These are phyloP conservation scores for Epinotia brunnichana DNA, from an alignment of 2,888 invertebrate genomes.

Conservation along the genomic window DNA sequence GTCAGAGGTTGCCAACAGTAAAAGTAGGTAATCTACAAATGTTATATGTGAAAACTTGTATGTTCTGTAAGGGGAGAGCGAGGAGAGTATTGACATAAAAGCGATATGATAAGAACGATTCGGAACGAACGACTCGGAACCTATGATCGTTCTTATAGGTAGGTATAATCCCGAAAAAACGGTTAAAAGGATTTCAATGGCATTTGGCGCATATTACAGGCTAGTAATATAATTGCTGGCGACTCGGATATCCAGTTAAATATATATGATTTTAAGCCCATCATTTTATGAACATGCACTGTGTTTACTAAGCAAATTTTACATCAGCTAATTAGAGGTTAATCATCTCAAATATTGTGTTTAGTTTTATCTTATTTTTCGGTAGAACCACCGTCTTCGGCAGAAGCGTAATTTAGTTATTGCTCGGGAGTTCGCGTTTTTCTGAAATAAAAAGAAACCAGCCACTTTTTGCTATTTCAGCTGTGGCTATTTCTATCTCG, in stretches of 20 bases:
- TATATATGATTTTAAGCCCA: not conserved
- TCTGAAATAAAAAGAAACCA: not conserved
- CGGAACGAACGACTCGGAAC: too few relatives aligned
- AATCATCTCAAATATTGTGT: not conserved
- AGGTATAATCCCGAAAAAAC: too few relatives aligned
- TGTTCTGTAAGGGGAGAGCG: not conserved
- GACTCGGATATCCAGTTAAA: not conserved
- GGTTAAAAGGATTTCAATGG: too few relatives aligned
- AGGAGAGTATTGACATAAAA: not conserved
- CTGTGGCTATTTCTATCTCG: not conserved
- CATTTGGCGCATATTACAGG: too few relatives aligned
- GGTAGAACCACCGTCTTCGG: not conserved
- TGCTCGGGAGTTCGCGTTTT: not conserved
- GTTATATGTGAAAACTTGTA: not conserved
- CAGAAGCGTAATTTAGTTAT: slow-evolving; percentile 2
- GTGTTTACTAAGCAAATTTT: not conserved
- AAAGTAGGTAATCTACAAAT: not conserved
- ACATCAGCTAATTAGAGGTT: not conserved
- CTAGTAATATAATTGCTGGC: too few relatives aligned
- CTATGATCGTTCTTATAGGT: too few relatives aligned
- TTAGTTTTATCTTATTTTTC: slow-evolving; percentile 4
- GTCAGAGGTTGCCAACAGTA: not conserved
- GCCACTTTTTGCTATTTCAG: not conserved
- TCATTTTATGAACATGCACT: not conserved
- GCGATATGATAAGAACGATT: not conserved